These are phyloP conservation scores for Pogona vitticeps DNA, from an alignment of 2,113 vertebrate genomes.

Conservation along the genomic window DNA sequence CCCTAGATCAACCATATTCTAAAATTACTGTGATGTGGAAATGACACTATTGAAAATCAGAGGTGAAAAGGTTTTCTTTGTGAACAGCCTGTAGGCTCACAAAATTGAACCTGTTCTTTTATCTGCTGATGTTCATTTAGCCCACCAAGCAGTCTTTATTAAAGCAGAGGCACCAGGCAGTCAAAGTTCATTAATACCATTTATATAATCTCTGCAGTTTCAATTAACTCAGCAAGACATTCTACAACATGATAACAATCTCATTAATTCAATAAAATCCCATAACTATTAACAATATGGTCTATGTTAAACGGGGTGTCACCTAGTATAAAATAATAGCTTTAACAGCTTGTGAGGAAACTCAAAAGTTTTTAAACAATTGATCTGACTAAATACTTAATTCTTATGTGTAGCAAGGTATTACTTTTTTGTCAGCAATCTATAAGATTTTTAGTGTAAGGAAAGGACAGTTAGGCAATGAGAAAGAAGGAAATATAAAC, in stretches of 20 bases:
- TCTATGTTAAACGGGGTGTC: slow-evolving; percentile 88
- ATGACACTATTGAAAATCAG: slow-evolving; percentile 66
- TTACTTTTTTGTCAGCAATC: slow-evolving; percentile 73
- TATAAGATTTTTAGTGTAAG: slow-evolving; percentile 71
- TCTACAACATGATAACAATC: slow-evolving; percentile 87
- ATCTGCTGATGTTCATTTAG: slow-evolving; percentile 88
- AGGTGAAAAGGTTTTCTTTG: slow-evolving; percentile 78
- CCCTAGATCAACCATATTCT: slow-evolving; percentile 16
- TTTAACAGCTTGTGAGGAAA: slow-evolving; percentile 87
- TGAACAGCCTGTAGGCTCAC: slow-evolving; percentile 84
- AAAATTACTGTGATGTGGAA: slow-evolving; percentile 51
- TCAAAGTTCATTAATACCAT: slow-evolving; percentile 90
- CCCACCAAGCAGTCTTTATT: slow-evolving; percentile 89
- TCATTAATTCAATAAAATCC: slow-evolving; percentile 91
- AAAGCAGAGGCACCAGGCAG: slow-evolving; percentile 84
- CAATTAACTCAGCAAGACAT: slow-evolving; percentile 89
- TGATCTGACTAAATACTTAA: slow-evolving; percentile 78
- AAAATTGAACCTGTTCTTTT: slow-evolving; percentile 87
- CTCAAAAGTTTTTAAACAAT: slow-evolving; percentile 59
- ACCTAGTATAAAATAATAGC: slow-evolving; percentile 88
- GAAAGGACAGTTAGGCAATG: slow-evolving; percentile 70
- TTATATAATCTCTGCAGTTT: slow-evolving; percentile 89
- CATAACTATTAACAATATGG: slow-evolving; percentile 90
- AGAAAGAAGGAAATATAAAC: slow-evolving; percentile 63
- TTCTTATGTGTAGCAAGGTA: slow-evolving; percentile 69